Evolutionary conservation across 1,140 invertebrate species (phyloP), one percentile per base, ranked within the genome.

Genomic region (Zaprionus taronus): DNA sequence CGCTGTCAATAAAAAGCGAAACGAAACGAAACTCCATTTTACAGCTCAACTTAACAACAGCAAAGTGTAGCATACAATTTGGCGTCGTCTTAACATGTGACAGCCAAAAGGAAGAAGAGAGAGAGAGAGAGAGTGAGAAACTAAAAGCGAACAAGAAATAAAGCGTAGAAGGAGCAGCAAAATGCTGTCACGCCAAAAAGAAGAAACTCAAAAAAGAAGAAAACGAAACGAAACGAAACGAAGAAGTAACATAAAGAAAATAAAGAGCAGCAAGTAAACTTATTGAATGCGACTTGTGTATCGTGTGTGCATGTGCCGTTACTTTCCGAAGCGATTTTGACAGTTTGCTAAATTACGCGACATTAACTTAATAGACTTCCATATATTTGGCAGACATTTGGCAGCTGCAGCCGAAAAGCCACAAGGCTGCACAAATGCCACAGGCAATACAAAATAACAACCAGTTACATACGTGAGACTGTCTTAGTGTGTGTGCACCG

Each of bases 311-410:
- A 79, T 64, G 89, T 84, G 78, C 78, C 78, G 69, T 77, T 73
- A 57, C 57, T 62, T 34, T 61, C 36, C 62, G 47, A 17, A 89
- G 70, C 83, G 70, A 78, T 87, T 87, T 89, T 87, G 83, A 87
- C 83, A 87, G 83, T 87, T 87, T 89, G 81, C 78, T 87, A 89
- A 89, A 87, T 87, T 87, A 87, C 83, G 81, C 85, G 84, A 87
- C 83, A 87, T 87, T 89, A 89, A 87, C 81, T 87, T 87, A 87
- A 87, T 87, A 89, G 83, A 89, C 78, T 84, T 84, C 73, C 66
- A 89, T 89, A 86, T 80, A 80, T 86, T 68, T 70, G 79, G 72
- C 67, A 87, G 80, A 83, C 83, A 87, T 87, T 87, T 87, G 84
- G 83, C 83, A 87, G 84, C 84, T 89, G 34, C 61, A 41, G 70